Conservation (phyloP, 1,140 invertebrate genomes). For the Tetraneura akinire region DNA sequence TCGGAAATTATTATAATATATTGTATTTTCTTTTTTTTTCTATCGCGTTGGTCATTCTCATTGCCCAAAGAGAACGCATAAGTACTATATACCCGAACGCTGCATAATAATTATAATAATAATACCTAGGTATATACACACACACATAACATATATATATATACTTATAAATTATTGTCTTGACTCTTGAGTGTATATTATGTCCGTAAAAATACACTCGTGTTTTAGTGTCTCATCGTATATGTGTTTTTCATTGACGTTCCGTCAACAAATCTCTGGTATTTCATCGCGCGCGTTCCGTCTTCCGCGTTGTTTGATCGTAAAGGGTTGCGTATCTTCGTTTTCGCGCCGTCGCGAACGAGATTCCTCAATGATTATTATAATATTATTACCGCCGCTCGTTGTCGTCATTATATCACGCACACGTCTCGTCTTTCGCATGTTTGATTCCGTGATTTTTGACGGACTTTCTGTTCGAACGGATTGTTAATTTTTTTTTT, state of each 20-base stretch:
- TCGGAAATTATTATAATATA: slow-evolving; percentile 48
- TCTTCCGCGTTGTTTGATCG: slow-evolving; percentile 7
- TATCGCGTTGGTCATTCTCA: background rate
- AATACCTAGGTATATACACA: background rate
- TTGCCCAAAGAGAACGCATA: too few relatives aligned
- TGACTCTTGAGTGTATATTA: background rate
- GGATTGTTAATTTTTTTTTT: too few relatives aligned
- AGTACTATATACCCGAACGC: too few relatives aligned
- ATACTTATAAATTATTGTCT: too few relatives aligned
- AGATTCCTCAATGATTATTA: slow-evolving; percentile 41
- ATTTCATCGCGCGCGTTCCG: background rate
- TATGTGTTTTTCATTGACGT: too few relatives aligned
- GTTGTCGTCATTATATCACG: background rate
- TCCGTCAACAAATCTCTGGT: slow-evolving; percentile 24
- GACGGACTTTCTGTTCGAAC: background rate
- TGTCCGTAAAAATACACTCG: background rate
- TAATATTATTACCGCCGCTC: background rate
- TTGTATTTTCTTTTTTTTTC: slow-evolving; percentile 8
- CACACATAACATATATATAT: too few relatives aligned
- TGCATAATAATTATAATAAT: too few relatives aligned
- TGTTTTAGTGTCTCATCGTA: background rate
- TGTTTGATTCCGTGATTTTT: too few relatives aligned
- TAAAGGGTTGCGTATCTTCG: slow-evolving; percentile 7
- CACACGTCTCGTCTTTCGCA: background rate
- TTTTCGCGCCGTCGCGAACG: slow-evolving; percentile 21